These are phyloP conservation scores for Arctopsyche grandis DNA, from an alignment of 1,140 invertebrate genomes.

Conservation along the genomic window DNA sequence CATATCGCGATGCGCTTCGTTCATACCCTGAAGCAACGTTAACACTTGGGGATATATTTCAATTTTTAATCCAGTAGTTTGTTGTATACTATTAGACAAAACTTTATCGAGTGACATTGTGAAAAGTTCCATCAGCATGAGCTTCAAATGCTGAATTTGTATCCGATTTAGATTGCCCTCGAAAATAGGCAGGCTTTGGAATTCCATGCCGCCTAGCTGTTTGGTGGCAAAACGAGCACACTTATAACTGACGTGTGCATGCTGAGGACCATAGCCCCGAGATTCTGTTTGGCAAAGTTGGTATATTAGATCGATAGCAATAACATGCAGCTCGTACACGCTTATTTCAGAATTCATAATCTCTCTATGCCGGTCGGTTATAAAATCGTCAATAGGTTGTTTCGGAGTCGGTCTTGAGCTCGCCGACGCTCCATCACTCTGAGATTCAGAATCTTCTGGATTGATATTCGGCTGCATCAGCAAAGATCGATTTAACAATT, in stretches of 20 bases:
- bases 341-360: constrained; percentile 68
- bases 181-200: constrained; percentile 60
- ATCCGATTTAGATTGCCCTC: constrained; percentile 53
- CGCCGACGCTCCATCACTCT: constrained; percentile 51
- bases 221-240: constrained; percentile 72
- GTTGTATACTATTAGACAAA: not conserved
- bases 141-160: constrained; percentile 66
- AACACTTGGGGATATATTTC: constrained; percentile 15
- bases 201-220: constrained; percentile 71
- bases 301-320: constrained; percentile 70
- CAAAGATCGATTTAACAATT: not conserved
- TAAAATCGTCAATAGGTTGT: constrained; percentile 65
- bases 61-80: not conserved
- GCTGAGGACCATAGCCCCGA: constrained; percentile 62
- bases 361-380: constrained; percentile 66
- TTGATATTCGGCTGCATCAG: too few species aligned
- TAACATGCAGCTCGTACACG: constrained; percentile 68
- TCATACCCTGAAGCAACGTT: constrained; percentile 6
- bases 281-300: constrained; percentile 68
- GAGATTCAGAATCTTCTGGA: not conserved
- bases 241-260: constrained; percentile 68
- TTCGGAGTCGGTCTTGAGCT: constrained; percentile 66
- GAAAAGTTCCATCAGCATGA: constrained; percentile 69
- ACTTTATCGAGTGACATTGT: constrained; percentile 60
- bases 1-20: not conserved